Base-by-base conservation (phyloP, 2,797 vertebrate species). In the Hipposideros larvatus region DNA sequence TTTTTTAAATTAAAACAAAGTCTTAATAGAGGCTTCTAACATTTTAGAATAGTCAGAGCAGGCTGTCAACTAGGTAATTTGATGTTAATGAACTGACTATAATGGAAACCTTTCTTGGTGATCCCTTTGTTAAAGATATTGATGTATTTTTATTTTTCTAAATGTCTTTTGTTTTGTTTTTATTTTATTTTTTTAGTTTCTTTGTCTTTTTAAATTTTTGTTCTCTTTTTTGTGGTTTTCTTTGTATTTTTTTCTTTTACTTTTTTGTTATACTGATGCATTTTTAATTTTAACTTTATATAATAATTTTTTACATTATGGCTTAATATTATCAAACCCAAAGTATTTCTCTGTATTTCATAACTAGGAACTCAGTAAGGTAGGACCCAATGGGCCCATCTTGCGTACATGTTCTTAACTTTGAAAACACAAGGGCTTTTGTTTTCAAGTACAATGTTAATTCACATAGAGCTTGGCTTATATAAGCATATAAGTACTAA, bases 311-410 rank as follows among this genome's bases (percentile, higher is more conserved):
- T 86, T 68, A 89, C 4, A 48, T 1, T 31, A 77, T 78, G 24
- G 1, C 13, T 73, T 91, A 79, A 91, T 9, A 2, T 83, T 88
- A 88, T 34, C 10, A 55, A 96, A 91, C 14, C 4, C 14, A 73
- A 43, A 93, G 7, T 57, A 80, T 66, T 88, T 53, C 31, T 6
- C 8, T 46, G 1, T 57, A 85, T 80, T 90, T 77, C 19, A 59
- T 46, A 86, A 89, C 7, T 68, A 57, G 91, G 31, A 90, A 68
- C 80, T 95, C 26, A 37, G 79, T 51, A 63, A 92, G 26, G 73
- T 28, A 16, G 22, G 5, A 4, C 1, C 2, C 16, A 77, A 53
- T 48, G 37, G 43, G 4, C 3, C 13, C 21, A 48, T 51, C 48
- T 41, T 57, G 22, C 26, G 34, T 65, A 57, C 16, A 34, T 31